phyloP scores from a whole-genome alignment of 2,797 vertebrate species.

The Pipistrellus kuhlii region DNA sequence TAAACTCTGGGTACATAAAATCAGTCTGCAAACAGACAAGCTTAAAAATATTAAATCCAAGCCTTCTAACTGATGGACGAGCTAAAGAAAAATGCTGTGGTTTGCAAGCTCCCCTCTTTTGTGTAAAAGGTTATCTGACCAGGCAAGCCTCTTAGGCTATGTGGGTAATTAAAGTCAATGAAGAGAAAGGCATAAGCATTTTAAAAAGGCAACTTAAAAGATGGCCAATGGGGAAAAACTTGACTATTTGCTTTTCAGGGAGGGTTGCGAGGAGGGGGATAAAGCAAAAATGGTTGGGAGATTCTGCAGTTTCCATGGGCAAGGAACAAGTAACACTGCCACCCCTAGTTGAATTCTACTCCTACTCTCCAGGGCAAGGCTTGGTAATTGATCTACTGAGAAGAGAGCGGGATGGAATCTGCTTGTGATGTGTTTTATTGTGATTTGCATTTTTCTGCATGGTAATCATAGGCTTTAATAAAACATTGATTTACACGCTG shows the following conservation, averaged over 20 bases:
- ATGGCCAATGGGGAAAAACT: background rate
- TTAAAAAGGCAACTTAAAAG: constrained; percentile 47
- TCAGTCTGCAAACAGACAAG: constrained; percentile 78
- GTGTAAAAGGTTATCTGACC: constrained; percentile 78
- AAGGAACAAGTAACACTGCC: background rate
- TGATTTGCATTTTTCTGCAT: constrained; percentile 79
- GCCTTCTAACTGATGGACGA: constrained; percentile 76
- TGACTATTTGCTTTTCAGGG: constrained; percentile 22
- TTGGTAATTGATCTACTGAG: constrained; percentile 46
- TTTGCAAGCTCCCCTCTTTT: constrained; percentile 76
- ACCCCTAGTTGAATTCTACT: background rate
- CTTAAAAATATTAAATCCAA: constrained; percentile 82
- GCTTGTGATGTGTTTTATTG: constrained; percentile 61
- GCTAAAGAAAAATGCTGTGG: constrained; percentile 70
- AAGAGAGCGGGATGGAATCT: constrained; percentile 34
- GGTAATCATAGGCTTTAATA: constrained; percentile 80
- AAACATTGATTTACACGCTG: constrained; percentile 81
- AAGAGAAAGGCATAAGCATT: constrained; percentile 73
- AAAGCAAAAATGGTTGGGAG: background rate
- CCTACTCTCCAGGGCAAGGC: background rate
- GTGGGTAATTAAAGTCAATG: constrained; percentile 82
- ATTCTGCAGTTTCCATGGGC: background rate
- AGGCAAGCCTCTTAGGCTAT: constrained; percentile 76
- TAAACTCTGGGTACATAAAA: constrained; percentile 82
- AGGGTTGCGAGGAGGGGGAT: too few relatives aligned